Evolutionary conservation across 2,113 vertebrate genomes (phyloP), one percentile per base, ranked within the genome.

Genomic region (Misgurnus anguillicaudatus): DNA sequence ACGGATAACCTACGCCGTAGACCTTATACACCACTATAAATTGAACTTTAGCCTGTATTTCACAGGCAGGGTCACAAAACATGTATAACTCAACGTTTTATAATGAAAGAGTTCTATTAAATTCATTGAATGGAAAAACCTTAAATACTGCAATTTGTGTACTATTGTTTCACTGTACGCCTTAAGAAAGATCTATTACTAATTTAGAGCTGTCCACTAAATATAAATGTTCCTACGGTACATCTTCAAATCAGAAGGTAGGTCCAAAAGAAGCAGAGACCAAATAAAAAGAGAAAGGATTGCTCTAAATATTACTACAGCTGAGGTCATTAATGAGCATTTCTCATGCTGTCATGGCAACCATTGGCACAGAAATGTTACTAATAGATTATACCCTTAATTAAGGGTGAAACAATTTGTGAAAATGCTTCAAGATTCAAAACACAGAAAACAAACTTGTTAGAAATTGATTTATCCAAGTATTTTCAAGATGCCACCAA

Each of bases 341-440:
- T 93, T 91, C 90, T 93, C 90, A 91, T 92, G 92, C 91, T 94
- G 93, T 92, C 92, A 92, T 93, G 92, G 92, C 90, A 93, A 94
- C 92, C 89, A 92, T 93, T 93, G 92, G 92, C 88, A 87, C 89
- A 91, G 88, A 86, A 89, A 93, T 92, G 90, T 91, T 85, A 90
- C 91, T 93, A 92, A 92, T 93, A 90, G 91, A 91, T 93, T 92
- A 92, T 90, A 86, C 87, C 90, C 92, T 89, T 91, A 91, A 91
- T 84, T 89, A 89, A 86, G 87, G 87, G 86, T 86, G 85, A 89
- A 89, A 39, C 83, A 82, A 53, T 84, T 87, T 66, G 80, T 78
- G 80, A 84, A 82, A 85, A 83, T 87, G 80, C 82, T 89, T 83
- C 86, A 69, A 80, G 80, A 79, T 78, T 85, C 81, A 76, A 85